Conservation (phyloP, 1,140 invertebrate species). For the Drosophila kepulauana region DNA sequence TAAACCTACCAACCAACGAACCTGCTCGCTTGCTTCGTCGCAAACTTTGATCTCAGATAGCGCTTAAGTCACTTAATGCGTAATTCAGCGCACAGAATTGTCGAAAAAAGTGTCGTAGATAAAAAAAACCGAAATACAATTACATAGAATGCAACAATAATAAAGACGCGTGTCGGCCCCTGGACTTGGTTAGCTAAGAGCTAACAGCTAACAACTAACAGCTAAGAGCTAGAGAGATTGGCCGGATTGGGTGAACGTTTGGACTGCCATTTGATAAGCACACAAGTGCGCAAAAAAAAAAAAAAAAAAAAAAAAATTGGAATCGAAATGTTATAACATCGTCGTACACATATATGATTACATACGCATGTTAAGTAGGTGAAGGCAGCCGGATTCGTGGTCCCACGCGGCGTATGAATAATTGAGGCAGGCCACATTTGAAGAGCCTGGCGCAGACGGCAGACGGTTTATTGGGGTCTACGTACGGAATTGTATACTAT, state of each 20-base stretch:
- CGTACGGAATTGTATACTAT: neutral
- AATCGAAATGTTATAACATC: constrained; percentile 4
- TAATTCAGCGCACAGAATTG: constrained; percentile 10
- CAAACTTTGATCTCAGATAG: constrained; percentile 40
- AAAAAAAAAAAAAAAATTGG: neutral
- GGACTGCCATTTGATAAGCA: constrained; percentile 33
- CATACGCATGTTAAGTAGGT: constrained; percentile 48
- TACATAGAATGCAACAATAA: constrained; percentile 22
- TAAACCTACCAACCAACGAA: constrained; percentile 13
- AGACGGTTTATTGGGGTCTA: constrained; percentile 17
- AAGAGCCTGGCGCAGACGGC: constrained; percentile 7
- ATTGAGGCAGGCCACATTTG: constrained; percentile 37
- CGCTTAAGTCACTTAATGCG: constrained; percentile 11
- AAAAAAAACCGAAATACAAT: neutral
- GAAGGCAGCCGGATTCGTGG: constrained; percentile 43
- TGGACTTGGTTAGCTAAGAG: neutral
- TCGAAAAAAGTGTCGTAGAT: constrained; percentile 1
- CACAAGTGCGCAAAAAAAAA: neutral
- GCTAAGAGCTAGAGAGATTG: too few relatives aligned
- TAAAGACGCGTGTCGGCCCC: constrained; percentile 44
- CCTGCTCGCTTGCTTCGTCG: constrained; percentile 4
- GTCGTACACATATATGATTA: neutral
- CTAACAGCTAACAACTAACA: too few relatives aligned
- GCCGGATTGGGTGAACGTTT: neutral
- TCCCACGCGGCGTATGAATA: constrained; percentile 44